phyloP scores from a whole-genome alignment of 1,140 invertebrate genomes.

The Carcinoscorpius rotundicauda region DNA sequence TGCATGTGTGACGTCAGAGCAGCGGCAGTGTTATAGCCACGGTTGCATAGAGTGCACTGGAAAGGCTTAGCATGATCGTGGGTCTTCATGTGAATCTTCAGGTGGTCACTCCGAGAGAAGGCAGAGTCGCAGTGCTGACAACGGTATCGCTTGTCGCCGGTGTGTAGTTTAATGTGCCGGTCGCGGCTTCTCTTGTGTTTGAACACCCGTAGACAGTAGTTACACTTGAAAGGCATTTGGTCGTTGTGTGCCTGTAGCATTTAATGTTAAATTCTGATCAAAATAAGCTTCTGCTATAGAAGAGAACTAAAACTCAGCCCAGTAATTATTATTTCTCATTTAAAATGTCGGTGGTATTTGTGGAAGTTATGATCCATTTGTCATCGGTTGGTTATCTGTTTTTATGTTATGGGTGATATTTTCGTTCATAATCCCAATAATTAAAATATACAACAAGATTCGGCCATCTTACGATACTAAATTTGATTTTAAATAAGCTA shows the following conservation, averaged over 20 bases:
- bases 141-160: constrained; percentile 85
- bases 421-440: too few relatives aligned
- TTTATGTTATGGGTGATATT: too few relatives aligned
- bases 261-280: too few relatives aligned
- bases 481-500: too few relatives aligned
- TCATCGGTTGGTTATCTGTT: too few relatives aligned
- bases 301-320: too few relatives aligned
- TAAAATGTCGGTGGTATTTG: too few relatives aligned
- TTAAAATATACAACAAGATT: too few relatives aligned
- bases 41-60: constrained; percentile 80
- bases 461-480: too few relatives aligned
- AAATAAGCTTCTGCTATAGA: too few relatives aligned
- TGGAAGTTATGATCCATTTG: too few relatives aligned
- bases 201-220: constrained; percentile 79
- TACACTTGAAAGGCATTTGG: constrained; percentile 80
- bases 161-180: constrained; percentile 88
- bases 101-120: constrained; percentile 85
- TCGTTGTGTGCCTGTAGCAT: constrained; percentile 35
- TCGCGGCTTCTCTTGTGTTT: constrained; percentile 90
- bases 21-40: constrained; percentile 81
- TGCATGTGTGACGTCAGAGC: constrained; percentile 88
- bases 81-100: constrained; percentile 93
- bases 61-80: constrained; percentile 87
- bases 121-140: constrained; percentile 83
- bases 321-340: too few relatives aligned